These are phyloP conservation scores for Papilio gigon DNA, from an alignment of 2,888 invertebrate genomes.

Conservation along the genomic window DNA sequence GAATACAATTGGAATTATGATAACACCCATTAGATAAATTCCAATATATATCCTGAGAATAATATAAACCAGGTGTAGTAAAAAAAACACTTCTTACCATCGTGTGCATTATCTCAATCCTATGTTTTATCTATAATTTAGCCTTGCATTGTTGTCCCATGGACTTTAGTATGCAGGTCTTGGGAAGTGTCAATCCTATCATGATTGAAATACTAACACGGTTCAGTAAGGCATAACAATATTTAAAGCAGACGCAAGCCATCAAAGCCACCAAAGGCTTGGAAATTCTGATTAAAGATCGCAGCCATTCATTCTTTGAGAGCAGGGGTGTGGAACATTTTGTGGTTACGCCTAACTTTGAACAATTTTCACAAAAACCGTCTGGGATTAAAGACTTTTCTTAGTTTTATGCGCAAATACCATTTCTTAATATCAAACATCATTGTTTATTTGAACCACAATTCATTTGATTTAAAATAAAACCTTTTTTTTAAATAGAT, in stretches of 20 bases:
- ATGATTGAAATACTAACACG: conserved; percentile 39
- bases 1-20: too few relatives aligned
- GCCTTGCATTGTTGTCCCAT: conserved; percentile 33
- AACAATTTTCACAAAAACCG: background rate
- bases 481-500: too few relatives aligned
- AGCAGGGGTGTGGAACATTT: conserved; percentile 14
- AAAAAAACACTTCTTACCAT: too few relatives aligned
- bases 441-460: too few relatives aligned
- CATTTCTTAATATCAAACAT: too few relatives aligned
- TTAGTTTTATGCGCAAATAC: background rate
- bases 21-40: too few relatives aligned
- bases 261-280: conserved; percentile 25
- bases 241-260: conserved; percentile 26
- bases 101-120: background rate
- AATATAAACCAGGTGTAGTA: too few relatives aligned
- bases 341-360: conserved; percentile 1
- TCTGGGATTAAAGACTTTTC: background rate
- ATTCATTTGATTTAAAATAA: too few relatives aligned
- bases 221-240: conserved; percentile 24
- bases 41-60: too few relatives aligned
- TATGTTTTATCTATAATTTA: conserved; percentile 25
- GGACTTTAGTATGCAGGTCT: conserved; percentile 34
- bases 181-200: conserved; percentile 25
- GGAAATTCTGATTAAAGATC: conserved; percentile 29
- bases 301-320: conserved; percentile 29